These are phyloP conservation scores for Leptopilina boulardi DNA, from an alignment of 1,140 invertebrate species.

Conservation along the genomic window DNA sequence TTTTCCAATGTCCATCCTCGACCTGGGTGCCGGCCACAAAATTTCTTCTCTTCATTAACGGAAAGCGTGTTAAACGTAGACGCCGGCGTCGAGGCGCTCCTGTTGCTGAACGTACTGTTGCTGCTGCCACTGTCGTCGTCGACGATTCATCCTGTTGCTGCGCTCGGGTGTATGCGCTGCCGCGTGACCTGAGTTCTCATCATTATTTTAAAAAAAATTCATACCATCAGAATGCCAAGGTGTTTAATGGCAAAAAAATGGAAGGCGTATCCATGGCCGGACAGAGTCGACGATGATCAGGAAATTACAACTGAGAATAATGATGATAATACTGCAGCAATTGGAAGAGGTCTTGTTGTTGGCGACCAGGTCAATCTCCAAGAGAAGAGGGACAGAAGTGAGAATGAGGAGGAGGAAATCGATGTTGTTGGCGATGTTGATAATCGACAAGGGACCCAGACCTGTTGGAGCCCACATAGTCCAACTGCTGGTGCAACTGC, in stretches of 20 bases:
- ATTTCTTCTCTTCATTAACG: conserved; percentile 50
- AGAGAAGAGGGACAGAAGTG: conserved; percentile 53
- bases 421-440: conserved; percentile 84
- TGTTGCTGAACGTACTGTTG: conserved; percentile 28
- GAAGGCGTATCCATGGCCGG: conserved; percentile 89
- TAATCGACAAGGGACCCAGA: conserved; percentile 62
- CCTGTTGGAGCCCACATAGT: conserved; percentile 84
- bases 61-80: conserved; percentile 56
- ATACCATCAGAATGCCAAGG: conserved; percentile 82
- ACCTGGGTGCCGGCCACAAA: conserved; percentile 48
- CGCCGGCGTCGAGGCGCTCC: conserved; percentile 58
- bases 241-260: conserved; percentile 94
- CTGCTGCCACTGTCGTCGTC: no score
- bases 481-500: conserved; percentile 84
- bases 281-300: conserved; percentile 78
- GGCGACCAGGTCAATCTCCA: conserved; percentile 41
- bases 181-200: conserved; percentile 30
- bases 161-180: conserved; percentile 31
- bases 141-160: conserved; percentile 22
- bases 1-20: conserved; percentile 37
- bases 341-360: not conserved
- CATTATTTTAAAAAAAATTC: no score
- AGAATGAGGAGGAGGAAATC: conserved; percentile 87
- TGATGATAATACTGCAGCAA: not conserved
- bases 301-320: not conserved